These are phyloP conservation scores for Parazoanthus atlanticus DNA, from an alignment of 92 coral and sea anemone species.

Conservation along the genomic window DNA sequence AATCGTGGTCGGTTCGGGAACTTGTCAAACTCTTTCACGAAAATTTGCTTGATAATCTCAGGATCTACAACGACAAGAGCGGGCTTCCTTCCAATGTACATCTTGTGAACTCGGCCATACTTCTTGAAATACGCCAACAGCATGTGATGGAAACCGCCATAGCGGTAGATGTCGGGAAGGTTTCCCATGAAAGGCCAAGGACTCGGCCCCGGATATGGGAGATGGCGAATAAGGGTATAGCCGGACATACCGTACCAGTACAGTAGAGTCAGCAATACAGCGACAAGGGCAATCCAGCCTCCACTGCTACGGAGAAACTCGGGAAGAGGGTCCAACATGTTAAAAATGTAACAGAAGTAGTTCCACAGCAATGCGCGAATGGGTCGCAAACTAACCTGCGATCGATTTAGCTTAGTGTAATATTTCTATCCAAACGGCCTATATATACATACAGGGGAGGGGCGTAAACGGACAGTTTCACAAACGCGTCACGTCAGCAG, in stretches of 20 bases:
- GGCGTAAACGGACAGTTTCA: too few relatives aligned
- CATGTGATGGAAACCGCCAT: conserved; percentile 80
- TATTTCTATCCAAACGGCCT: too few relatives aligned
- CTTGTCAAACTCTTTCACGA: conserved; percentile 77
- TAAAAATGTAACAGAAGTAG: too few relatives aligned
- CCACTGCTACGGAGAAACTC: conserved; percentile 10
- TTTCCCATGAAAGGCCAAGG: conserved; percentile 82
- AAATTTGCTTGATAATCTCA: conserved; percentile 72
- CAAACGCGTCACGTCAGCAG: too few relatives aligned
- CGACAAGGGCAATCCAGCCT: conserved; percentile 33
- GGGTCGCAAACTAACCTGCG: too few relatives aligned
- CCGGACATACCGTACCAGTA: conserved; percentile 71
- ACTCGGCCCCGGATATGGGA: conserved; percentile 63
- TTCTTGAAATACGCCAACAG: conserved; percentile 64
- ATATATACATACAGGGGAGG: too few relatives aligned
- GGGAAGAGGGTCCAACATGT: conserved; percentile 15
- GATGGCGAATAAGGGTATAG: conserved; percentile 55
- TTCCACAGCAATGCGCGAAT: too few relatives aligned
- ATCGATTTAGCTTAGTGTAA: too few relatives aligned
- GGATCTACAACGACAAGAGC: conserved; percentile 66
- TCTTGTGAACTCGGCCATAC: conserved; percentile 75
- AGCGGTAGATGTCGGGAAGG: conserved; percentile 61
- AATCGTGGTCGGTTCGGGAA: conserved; percentile 72
- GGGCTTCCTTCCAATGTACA: conserved; percentile 64
- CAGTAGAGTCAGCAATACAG: conserved; percentile 44